Conservation (phyloP, 1,140 invertebrate genomes). For the Thereuonema tuberculata region DNA sequence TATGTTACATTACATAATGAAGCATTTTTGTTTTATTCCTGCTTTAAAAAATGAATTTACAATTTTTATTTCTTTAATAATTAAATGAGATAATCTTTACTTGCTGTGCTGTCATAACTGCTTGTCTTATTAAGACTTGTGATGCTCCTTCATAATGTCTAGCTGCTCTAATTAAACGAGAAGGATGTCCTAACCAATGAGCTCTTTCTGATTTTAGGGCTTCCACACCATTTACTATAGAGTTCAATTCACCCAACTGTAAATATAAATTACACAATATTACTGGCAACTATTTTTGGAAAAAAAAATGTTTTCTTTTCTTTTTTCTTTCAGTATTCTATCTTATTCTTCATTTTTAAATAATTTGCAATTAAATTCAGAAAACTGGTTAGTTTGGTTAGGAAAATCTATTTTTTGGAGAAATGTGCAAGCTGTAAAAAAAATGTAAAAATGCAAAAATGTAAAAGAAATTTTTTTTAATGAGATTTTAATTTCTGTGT, state of each 20-base stretch:
- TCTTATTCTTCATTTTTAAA: background rate
- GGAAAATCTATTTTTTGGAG: no score
- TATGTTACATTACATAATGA: no score
- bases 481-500: no score
- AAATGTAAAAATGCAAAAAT: no score
- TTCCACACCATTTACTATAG: conserved; percentile 26
- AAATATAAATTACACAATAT: no score
- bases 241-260: conserved; percentile 19
- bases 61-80: background rate
- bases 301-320: background rate
- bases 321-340: background rate
- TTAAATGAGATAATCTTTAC: conserved; percentile 21
- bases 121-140: conserved; percentile 36
- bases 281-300: no score
- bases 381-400: no score
- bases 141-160: conserved; percentile 40
- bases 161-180: conserved; percentile 35
- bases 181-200: conserved; percentile 32
- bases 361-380: no score
- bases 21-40: no score
- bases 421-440: no score
- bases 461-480: no score
- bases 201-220: conserved; percentile 28
- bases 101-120: conserved; percentile 32
- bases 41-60: no score